Percentiles rank a stretch among this genome's conserved stretches.
Evolutionary conservation across 2,888 invertebrate genomes (phyloP).

Genomic region (Catocala nupta): DNA sequence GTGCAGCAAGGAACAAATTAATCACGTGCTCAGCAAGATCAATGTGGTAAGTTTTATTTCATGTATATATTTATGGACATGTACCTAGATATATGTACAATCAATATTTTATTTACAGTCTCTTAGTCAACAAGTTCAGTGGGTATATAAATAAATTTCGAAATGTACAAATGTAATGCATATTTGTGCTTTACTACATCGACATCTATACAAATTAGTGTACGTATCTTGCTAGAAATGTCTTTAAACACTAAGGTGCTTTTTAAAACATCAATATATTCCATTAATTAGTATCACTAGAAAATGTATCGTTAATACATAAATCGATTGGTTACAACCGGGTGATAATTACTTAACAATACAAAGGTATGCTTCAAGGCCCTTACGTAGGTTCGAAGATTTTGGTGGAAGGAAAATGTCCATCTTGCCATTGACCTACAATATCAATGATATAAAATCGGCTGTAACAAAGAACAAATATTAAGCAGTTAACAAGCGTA

Average conservation of each 20-base stretch:
- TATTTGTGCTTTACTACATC: too few species aligned
- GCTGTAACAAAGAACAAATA: constrained; percentile 29
- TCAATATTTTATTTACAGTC: too few species aligned
- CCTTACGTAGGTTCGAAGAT: background rate
- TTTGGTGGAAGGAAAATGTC: constrained; percentile 44
- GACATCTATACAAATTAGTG: too few species aligned
- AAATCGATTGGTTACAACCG: background rate
- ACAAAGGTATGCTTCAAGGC: constrained; percentile 5
- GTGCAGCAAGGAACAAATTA: constrained; percentile 91
- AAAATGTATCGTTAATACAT: background rate
- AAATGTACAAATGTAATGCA: too few species aligned
- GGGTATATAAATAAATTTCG: too few species aligned
- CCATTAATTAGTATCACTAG: too few species aligned
- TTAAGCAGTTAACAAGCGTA: background rate
- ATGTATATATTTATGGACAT: background rate
- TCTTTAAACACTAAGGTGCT: too few species aligned
- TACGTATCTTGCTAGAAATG: too few species aligned
- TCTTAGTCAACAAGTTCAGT: too few species aligned
- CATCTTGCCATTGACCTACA: constrained; percentile 42
- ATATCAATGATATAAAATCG: constrained; percentile 26
- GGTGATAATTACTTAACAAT: constrained; percentile 1
- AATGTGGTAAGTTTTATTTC: constrained; percentile 88
- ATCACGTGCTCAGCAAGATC: constrained; percentile 91
- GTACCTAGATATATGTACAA: too few species aligned
- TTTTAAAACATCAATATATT: too few species aligned